Conservation (phyloP, 2,113 vertebrate genomes). For the Isurus oxyrinchus region DNA sequence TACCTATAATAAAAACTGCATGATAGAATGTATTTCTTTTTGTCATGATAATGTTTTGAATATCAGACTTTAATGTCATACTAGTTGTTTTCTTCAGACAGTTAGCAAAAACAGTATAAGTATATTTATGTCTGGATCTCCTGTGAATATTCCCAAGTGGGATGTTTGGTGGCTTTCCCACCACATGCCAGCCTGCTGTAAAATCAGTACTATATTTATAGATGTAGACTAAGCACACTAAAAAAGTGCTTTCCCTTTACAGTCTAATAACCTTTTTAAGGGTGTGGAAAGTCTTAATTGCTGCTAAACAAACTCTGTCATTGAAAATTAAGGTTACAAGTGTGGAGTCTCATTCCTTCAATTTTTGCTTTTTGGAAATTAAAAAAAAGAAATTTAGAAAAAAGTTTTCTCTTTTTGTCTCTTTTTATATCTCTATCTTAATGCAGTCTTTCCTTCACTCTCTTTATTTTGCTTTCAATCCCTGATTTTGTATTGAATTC, state of each 20-base stretch:
- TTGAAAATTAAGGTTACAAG: background rate
- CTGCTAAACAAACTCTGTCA: background rate
- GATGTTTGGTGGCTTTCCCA: background rate
- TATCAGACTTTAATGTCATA: background rate
- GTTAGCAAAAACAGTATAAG: background rate
- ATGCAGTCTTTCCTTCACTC: background rate
- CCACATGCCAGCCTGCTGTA: background rate
- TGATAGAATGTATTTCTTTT: background rate
- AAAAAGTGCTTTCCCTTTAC: too few relatives aligned
- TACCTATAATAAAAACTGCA: background rate
- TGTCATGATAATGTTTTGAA: background rate
- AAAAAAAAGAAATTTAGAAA: too few relatives aligned
- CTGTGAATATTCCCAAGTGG: background rate
- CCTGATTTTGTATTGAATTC: background rate
- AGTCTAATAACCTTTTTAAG: background rate
- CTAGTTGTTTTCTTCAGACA: background rate
- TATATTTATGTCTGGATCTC: background rate
- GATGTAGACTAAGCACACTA: background rate
- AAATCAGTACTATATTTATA: background rate
- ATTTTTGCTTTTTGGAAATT: background rate
- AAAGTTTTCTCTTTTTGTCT: background rate
- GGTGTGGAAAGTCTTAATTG: background rate
- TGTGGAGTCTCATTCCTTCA: background rate
- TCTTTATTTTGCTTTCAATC: background rate
- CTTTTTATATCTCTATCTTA: background rate